Evolutionary conservation across 2,113 vertebrate species (phyloP), one percentile per base, ranked within the genome.

Genomic region (Pomatorhinus ruficollis): DNA sequence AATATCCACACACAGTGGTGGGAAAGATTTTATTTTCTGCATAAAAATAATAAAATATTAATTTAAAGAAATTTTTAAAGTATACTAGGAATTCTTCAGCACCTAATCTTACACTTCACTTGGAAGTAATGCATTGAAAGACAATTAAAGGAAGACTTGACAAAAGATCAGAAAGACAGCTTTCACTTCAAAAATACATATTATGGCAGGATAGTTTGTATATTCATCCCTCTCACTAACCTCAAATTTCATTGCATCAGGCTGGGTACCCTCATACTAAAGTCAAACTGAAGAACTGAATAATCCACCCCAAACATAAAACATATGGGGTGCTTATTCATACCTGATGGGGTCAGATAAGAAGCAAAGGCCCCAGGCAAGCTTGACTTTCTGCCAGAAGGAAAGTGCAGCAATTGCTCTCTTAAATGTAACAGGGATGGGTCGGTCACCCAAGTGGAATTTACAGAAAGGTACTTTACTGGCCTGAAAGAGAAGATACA

Each of bases 341-440:
- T 98, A 99, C 99, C 99, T 99, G 98, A 99, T 99, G 18, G 99
- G 99, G 95, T 99, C 99, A 5, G 99, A 99, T 84, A 99, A 98
- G 97, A 99, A 99, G 96, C 99, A 99, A 70, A 99, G 98, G 57
- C 99, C 99, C 99, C 99, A 99, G 4, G 99, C 99, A 87, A 99
- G 98, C 49, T 99, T 99, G 47, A 99, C 98, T 95, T 99, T 99
- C 97, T 99, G 99, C 99, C 99, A 99, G 93, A 99, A 97, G 91
- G 99, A 99, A 65, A 99, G 99, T 10, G 99, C 99, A 57, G 99
- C 99, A 35, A 99, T 99, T 95, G 99, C 99, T 83, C 99, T 98
- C 97, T 99, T 99, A 97, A 99, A 99, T 9, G 99, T 99, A 87
- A 99, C 99, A 4, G 99, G 99, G 87, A 99, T 99, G 57, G 99